Percentiles rank a stretch among this genome's conserved stretches.
These are phyloP conservation scores for Anser brachyrhynchus DNA, from an alignment of 2,113 vertebrate genomes.

Conservation along the genomic window DNA sequence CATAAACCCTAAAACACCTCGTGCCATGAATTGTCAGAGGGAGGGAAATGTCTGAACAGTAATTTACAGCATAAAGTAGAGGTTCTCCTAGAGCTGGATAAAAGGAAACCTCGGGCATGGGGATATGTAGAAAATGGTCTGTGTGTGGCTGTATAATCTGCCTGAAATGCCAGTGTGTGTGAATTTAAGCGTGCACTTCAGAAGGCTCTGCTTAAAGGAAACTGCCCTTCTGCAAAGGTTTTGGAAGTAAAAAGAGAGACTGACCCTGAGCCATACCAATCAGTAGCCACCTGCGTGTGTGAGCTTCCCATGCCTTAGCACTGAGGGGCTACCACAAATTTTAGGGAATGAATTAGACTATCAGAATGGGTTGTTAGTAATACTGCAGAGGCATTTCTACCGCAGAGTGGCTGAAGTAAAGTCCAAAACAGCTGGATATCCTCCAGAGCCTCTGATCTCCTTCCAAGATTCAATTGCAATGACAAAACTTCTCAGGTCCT, in stretches of 20 bases:
- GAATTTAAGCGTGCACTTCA: not conserved
- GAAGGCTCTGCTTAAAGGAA: not conserved
- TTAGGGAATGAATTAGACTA: not conserved
- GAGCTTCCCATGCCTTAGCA: not conserved
- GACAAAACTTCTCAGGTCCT: too few relatives aligned
- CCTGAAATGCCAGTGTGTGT: not conserved
- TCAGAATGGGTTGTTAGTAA: not conserved
- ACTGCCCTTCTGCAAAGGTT: not conserved
- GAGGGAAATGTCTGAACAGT: not conserved
- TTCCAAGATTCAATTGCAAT: not conserved
- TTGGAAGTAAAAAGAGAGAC: not conserved
- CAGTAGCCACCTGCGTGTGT: accelerated
- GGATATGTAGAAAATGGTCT: not conserved
- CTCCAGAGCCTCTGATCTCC: not conserved
- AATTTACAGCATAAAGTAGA: not conserved
- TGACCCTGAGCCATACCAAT: not conserved
- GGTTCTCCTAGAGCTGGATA: not conserved
- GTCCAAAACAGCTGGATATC: not conserved
- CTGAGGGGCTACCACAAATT: not conserved
- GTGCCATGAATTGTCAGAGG: not conserved
- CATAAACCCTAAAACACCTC: not conserved
- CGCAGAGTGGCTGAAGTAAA: not conserved
- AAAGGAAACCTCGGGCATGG: not conserved
- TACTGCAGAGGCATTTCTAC: accelerated
- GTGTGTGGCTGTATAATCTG: not conserved